phyloP scores from a whole-genome alignment of 2,888 invertebrate genomes.

The Latheticus oryzae region DNA sequence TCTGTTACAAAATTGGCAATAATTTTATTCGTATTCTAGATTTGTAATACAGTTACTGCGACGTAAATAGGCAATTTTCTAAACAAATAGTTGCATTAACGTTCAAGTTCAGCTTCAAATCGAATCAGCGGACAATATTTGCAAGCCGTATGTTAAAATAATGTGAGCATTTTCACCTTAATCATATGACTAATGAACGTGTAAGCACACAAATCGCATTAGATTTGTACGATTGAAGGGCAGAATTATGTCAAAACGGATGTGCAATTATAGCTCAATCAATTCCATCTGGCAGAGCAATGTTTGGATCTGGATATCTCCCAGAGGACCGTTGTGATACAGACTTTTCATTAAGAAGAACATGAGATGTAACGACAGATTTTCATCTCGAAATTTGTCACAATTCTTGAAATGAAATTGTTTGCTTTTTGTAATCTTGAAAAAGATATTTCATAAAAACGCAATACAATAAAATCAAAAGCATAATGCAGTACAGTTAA shows the following conservation, averaged over 20 bases:
- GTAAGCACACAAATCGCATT: conserved; percentile 27
- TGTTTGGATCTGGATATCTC: conserved; percentile 24
- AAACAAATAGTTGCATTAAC: conserved; percentile 22
- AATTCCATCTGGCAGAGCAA: conserved; percentile 22
- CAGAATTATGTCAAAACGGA: no score
- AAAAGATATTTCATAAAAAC: no score
- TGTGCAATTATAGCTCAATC: conserved; percentile 26
- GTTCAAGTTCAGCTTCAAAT: conserved; percentile 17
- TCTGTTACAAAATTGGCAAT: conserved; percentile 22
- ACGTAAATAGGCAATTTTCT: conserved; percentile 21
- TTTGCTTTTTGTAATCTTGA: no score
- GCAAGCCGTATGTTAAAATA: conserved; percentile 2
- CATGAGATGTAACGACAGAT: conserved; percentile 12
- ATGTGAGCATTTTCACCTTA: conserved; percentile 21
- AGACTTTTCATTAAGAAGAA: conserved; percentile 32
- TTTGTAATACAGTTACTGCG: conserved; percentile 18
- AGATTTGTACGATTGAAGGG: conserved; percentile 10
- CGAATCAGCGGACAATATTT: conserved; percentile 22
- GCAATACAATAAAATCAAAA: no score
- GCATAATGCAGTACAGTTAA: no score
- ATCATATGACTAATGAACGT: conserved; percentile 17
- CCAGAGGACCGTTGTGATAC: conserved; percentile 22
- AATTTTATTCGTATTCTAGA: conserved; percentile 10
- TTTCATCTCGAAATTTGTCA: conserved; percentile 8
- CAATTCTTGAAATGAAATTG: no score